These are phyloP conservation scores for Melanostoma scalare DNA, from an alignment of 2,888 invertebrate species.

Conservation along the genomic window DNA sequence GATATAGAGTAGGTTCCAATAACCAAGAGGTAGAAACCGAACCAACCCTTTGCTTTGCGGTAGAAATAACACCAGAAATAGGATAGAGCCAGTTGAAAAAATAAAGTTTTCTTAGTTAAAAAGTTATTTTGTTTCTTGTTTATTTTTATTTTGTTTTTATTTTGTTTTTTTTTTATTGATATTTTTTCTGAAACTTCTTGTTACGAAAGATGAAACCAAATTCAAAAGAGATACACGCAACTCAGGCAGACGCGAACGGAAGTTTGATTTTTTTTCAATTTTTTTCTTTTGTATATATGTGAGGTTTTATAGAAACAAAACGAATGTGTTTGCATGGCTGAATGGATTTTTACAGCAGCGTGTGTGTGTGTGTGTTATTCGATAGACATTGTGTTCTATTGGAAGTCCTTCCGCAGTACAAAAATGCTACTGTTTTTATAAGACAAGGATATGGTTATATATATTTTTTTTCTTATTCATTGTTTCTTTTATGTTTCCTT, in stretches of 20 bases:
- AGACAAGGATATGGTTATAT: slow-evolving; percentile 37
- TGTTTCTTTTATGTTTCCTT: slow-evolving; percentile 40
- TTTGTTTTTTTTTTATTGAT: slow-evolving; percentile 5
- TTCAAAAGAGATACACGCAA: slow-evolving; percentile 42
- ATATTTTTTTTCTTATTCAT: slow-evolving; percentile 1
- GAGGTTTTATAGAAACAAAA: slow-evolving; percentile 15
- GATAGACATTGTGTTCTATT: neutral
- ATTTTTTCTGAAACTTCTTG: slow-evolving; percentile 5
- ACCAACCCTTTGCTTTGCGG: neutral
- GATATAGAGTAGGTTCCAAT: neutral
- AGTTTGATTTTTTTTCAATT: slow-evolving; percentile 19
- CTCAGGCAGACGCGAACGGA: slow-evolving; percentile 24
- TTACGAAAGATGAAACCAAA: slow-evolving; percentile 22
- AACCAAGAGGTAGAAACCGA: neutral
- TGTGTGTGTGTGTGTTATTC: neutral
- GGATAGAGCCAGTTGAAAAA: slow-evolving; percentile 16
- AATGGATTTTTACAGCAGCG: neutral
- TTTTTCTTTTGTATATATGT: neutral
- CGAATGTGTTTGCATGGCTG: slow-evolving; percentile 24
- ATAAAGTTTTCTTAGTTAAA: slow-evolving; percentile 59
- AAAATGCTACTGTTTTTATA: slow-evolving; percentile 28
- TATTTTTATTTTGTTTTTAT: slow-evolving; percentile 4
- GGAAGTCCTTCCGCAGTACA: slow-evolving; percentile 2
- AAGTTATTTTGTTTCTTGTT: slow-evolving; percentile 39
- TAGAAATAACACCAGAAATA: slow-evolving; percentile 2